Base-by-base conservation (phyloP, 2,113 vertebrate genomes). In the Spea multiplicata region DNA sequence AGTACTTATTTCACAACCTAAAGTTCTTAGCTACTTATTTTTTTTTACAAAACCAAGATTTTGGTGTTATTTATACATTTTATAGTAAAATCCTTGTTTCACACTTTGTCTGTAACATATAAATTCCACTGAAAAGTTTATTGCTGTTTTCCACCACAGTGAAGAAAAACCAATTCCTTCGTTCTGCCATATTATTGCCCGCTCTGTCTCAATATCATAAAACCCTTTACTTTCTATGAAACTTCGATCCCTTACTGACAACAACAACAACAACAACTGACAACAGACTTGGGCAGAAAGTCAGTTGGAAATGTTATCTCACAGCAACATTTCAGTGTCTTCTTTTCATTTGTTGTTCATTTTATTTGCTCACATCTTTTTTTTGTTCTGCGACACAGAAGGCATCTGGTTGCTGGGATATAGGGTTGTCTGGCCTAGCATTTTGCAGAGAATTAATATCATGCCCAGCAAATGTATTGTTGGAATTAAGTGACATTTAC, bases 321-420 rank as follows among this genome's bases (percentile, higher is more conserved):
- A 57, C 61, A 13, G 44, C n/a, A 53, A 45, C 49, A 59, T 73
- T 64, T 9, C 46, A 44, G 14, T 17, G 13, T 65, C 7, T 72
- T 78, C 17, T 55, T 8, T 64, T 17, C 13, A 5, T 50, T 59
- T 30, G 46, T 57, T 73, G 75, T 6, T 14, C 45, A 14, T 73
- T 47, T 73, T 57, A 48, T 73, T 77, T 62, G 70, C 45, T n/a
- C 49, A 47, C 50, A 2, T 47, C 78, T 68, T 80, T 80, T n/a
- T 80, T 62, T 80, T 80, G 64, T 16, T 14, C 71, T 73, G 48
- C 47, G 73, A 73, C 67, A 57, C 44, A 80, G 8, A 59, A 59
- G 52, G 49, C 76, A 73, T 73, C 78, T 80, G 78, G 78, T 80
- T 80, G 78, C 78, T 80, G 78, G 78, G 78, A 80, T 71, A 80